phyloP scores from a whole-genome alignment of 2,113 vertebrate species.

The Megatriorchis doriae region DNA sequence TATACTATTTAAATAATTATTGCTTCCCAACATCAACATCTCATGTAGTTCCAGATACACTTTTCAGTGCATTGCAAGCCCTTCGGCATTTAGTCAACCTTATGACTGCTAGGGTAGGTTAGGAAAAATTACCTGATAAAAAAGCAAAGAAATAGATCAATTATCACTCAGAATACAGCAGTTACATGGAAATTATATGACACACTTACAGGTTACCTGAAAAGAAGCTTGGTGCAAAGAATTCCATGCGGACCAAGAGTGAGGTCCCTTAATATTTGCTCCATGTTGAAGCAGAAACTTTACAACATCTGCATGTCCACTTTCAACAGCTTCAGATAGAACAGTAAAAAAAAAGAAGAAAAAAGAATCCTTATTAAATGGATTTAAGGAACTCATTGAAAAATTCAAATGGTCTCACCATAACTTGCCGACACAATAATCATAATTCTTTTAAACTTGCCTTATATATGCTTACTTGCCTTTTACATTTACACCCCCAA shows the following conservation, averaged over 20 bases:
- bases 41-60: neutral
- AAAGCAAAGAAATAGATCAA: neutral
- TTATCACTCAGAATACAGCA: constrained; percentile 21
- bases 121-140: constrained; percentile 1
- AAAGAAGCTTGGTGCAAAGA: constrained; percentile 90
- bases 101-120: neutral
- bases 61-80: neutral
- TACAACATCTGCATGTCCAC: constrained; percentile 71
- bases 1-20: constrained; percentile 1
- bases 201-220: constrained; percentile 71
- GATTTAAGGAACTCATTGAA: neutral
- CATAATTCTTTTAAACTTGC: neutral
- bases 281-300: constrained; percentile 77
- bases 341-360: neutral
- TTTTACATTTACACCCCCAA: neutral
- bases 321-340: constrained; percentile 76
- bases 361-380: neutral
- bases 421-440: neutral
- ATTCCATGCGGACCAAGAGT: constrained; percentile 90
- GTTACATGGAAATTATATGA: constrained; percentile 24
- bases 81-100: constrained; percentile 54
- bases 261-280: constrained; percentile 80
- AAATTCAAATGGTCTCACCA: neutral
- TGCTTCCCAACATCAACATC: neutral
- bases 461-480: neutral